Evolutionary conservation across 1,140 invertebrate species (phyloP).

Genomic region (Scylla paramamosain): DNA sequence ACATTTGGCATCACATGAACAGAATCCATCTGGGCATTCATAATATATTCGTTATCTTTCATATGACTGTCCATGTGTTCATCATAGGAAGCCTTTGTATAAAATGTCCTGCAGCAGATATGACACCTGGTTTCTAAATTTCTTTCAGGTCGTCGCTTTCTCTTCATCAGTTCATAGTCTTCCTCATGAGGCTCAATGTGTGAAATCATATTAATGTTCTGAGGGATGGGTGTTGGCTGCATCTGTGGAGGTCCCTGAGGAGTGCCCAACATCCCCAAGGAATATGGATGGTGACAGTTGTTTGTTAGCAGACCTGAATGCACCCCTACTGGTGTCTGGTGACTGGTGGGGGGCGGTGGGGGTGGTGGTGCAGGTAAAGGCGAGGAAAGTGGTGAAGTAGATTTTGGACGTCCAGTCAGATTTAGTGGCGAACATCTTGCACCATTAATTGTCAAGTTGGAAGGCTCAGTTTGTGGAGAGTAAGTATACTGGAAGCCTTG

Average conservation of each 20-base stretch:
- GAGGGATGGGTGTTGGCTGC: slow-evolving; percentile 38
- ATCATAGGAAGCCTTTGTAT: slow-evolving; percentile 72
- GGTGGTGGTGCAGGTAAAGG: slow-evolving; percentile 57
- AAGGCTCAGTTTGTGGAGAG: slow-evolving; percentile 74
- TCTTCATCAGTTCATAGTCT: slow-evolving; percentile 47
- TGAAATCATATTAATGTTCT: slow-evolving; percentile 58
- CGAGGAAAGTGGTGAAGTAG: slow-evolving; percentile 65
- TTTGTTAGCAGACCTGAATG: background rate
- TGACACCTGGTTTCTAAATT: slow-evolving; percentile 67
- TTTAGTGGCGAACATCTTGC: slow-evolving; percentile 76
- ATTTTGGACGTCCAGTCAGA: slow-evolving; percentile 76
- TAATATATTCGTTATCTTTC: slow-evolving; percentile 67
- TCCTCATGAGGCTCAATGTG: slow-evolving; percentile 63
- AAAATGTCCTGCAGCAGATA: slow-evolving; percentile 62
- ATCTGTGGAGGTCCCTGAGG: slow-evolving; percentile 52
- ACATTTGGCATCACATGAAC: slow-evolving; percentile 61
- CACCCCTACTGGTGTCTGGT: slow-evolving; percentile 24
- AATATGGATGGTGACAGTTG: slow-evolving; percentile 54
- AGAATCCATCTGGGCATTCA: slow-evolving; percentile 63
- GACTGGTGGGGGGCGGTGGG: slow-evolving; percentile 35
- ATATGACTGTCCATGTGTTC: slow-evolving; percentile 71
- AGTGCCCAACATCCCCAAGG: slow-evolving; percentile 56
- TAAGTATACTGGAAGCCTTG: slow-evolving; percentile 74
- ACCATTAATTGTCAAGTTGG: slow-evolving; percentile 68
- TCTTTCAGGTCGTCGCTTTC: slow-evolving; percentile 63